Conservation (phyloP, 2,888 invertebrate species). For the Synanthedon vespiformis region DNA sequence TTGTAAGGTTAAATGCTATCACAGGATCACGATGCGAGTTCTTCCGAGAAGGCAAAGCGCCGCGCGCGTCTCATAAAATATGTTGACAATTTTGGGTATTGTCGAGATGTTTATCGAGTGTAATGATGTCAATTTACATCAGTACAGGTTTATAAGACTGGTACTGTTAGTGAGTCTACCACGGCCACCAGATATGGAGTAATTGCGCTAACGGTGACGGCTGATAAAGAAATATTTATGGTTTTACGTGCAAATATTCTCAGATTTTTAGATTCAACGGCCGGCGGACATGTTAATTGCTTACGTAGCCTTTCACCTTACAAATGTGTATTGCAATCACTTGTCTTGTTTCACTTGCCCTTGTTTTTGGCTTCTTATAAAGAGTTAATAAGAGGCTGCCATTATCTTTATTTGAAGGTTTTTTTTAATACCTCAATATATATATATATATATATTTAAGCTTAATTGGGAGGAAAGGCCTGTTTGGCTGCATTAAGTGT, state of each 20-base stretch:
- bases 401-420: too few species aligned
- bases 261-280: background rate
- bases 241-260: background rate
- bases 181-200: background rate
- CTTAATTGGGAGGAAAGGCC: too few species aligned
- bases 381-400: too few species aligned
- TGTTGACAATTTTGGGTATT: background rate
- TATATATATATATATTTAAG: too few species aligned
- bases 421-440: too few species aligned
- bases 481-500: too few species aligned
- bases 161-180: background rate
- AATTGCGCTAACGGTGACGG: conserved; percentile 3
- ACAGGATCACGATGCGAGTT: background rate
- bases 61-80: background rate
- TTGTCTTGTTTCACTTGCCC: too few species aligned
- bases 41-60: background rate
- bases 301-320: too few species aligned
- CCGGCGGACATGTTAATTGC: background rate
- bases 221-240: conserved; percentile 2
- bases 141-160: background rate
- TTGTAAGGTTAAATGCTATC: background rate
- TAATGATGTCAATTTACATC: background rate
- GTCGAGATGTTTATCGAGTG: background rate
- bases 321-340: too few species aligned
- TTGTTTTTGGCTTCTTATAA: too few species aligned